These are phyloP conservation scores for Mus caroli DNA, from an alignment of 2,797 vertebrate genomes.

Conservation along the genomic window DNA sequence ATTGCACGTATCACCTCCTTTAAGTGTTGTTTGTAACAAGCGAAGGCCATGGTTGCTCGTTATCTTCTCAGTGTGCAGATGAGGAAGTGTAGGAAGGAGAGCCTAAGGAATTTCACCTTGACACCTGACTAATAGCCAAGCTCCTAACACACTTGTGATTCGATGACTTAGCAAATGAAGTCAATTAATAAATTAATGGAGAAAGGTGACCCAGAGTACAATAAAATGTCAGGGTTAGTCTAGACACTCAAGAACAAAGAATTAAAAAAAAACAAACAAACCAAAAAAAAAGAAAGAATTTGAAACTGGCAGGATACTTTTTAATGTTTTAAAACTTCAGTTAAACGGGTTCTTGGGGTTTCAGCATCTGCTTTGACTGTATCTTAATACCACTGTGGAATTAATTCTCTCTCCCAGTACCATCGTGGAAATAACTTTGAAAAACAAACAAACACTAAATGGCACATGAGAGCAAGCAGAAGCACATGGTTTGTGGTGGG, in stretches of 20 bases:
- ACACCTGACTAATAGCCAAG: background rate
- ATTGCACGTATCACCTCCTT: background rate
- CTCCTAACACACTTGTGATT: background rate
- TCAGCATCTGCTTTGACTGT: background rate
- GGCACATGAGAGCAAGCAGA: background rate
- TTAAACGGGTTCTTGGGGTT: background rate
- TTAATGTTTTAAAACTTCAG: background rate
- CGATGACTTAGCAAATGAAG: background rate
- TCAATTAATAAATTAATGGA: background rate
- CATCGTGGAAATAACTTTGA: constrained; percentile 18
- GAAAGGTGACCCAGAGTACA: too few species aligned
- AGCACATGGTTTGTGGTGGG: background rate
- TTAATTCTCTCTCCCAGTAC: background rate
- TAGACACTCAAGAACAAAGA: background rate
- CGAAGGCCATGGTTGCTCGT: background rate
- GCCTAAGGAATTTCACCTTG: background rate
- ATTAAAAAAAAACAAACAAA: too few species aligned
- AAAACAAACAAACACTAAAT: background rate
- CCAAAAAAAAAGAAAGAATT: too few species aligned
- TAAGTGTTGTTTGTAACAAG: constrained; percentile 2
- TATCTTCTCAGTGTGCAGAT: background rate
- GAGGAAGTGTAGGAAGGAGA: background rate
- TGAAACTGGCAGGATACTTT: background rate
- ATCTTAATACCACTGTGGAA: background rate
- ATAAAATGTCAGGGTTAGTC: background rate